Evolutionary conservation across 1,140 invertebrate genomes (phyloP).

Genomic region (Ips nitidus): DNA sequence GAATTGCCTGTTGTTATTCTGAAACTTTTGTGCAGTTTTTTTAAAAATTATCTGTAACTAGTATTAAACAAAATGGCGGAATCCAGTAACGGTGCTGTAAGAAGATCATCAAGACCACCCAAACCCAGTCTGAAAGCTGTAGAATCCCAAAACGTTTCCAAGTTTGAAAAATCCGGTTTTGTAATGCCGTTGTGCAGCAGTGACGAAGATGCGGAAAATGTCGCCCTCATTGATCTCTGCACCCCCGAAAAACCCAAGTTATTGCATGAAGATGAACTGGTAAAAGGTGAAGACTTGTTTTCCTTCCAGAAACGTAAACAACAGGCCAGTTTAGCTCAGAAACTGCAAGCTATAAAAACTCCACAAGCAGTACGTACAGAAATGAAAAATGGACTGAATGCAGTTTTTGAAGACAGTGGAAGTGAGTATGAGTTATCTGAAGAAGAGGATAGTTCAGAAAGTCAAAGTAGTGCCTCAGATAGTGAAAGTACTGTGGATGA

Average conservation of each 20-base stretch:
- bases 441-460: conserved; percentile 29
- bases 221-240: conserved; percentile 12
- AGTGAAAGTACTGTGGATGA: conserved; percentile 2
- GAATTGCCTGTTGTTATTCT: too few relatives aligned
- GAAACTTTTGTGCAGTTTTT: too few relatives aligned
- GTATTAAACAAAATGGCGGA: background rate
- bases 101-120: conserved; percentile 22
- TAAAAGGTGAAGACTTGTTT: conserved; percentile 42
- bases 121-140: conserved; percentile 40
- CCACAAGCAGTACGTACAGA: conserved; percentile 34
- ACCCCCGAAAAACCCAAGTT: conserved; percentile 34
- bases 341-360: conserved; percentile 39
- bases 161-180: conserved; percentile 27
- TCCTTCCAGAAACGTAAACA: conserved; percentile 40
- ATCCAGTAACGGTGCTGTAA: background rate
- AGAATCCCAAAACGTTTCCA: conserved; percentile 29
- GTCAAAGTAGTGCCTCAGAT: conserved; percentile 22
- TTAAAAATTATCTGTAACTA: too few relatives aligned
- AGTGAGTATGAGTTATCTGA: conserved; percentile 40
- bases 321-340: conserved; percentile 32
- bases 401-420: conserved; percentile 38
- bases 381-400: conserved; percentile 36
- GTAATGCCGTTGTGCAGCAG: conserved; percentile 18
- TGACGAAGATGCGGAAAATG: conserved; percentile 19
- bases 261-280: conserved; percentile 40